Conservation (phyloP, 2,113 vertebrate species). For the Ciconia maguari region DNA sequence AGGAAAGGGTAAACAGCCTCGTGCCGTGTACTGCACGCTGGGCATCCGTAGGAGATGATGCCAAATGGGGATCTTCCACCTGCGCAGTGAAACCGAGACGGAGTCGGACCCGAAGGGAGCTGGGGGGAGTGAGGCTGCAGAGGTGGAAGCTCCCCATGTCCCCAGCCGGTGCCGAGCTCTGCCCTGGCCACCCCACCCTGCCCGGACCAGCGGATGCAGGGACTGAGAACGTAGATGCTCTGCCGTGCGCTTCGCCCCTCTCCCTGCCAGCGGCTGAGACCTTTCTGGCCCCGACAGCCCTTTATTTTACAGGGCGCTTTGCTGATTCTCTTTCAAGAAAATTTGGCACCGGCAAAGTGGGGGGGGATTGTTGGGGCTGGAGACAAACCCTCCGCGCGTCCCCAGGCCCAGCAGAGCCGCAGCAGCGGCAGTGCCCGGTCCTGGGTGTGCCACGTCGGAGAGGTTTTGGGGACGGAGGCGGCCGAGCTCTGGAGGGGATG, state of each 20-base stretch:
- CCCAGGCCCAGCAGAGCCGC: neutral
- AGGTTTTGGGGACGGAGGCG: neutral
- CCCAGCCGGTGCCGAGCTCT: neutral
- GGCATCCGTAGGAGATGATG: neutral
- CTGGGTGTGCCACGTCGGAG: neutral
- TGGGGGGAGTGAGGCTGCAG: neutral
- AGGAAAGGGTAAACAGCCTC: neutral
- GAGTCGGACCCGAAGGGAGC: neutral
- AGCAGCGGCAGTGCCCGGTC: neutral
- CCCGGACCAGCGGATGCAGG: fast-evolving
- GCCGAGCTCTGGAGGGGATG: neutral
- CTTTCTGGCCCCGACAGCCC: neutral
- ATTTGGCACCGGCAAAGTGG: neutral
- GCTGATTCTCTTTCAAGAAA: neutral
- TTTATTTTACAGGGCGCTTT: neutral
- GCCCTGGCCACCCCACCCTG: neutral
- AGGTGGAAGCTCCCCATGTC: neutral
- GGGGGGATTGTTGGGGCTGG: neutral
- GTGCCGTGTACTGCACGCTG: fast-evolving
- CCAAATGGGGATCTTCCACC: neutral
- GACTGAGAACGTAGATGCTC: neutral
- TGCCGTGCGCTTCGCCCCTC: fast-evolving
- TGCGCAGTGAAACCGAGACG: neutral
- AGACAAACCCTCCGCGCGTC: fast-evolving
- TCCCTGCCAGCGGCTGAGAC: neutral